Conservation (phyloP, 1,140 invertebrate genomes). For the Anadara kagoshimensis region DNA sequence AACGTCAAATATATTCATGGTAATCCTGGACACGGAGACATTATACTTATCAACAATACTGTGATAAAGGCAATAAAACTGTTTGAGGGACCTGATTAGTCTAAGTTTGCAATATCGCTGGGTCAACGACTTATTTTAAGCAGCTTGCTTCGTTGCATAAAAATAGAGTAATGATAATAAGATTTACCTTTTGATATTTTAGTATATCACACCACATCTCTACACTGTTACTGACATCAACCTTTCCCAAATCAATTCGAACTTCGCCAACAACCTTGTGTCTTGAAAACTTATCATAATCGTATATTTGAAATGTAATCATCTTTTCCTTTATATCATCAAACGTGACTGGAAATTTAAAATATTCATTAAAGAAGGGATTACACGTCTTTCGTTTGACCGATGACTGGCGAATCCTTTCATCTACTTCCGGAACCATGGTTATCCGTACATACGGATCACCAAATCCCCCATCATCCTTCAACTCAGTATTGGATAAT, state of each 20-base stretch:
- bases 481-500: conserved; percentile 82
- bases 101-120: no score
- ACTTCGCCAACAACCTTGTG: conserved; percentile 92
- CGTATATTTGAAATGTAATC: conserved; percentile 89
- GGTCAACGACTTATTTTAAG: no score
- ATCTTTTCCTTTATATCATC: conserved; percentile 83
- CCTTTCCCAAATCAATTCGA: conserved; percentile 77
- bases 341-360: conserved; percentile 80
- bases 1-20: no score
- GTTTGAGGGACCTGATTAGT: no score
- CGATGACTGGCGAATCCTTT: conserved; percentile 85
- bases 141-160: no score
- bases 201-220: conserved; percentile 87
- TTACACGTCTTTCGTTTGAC: conserved; percentile 77
- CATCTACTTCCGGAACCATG: conserved; percentile 86
- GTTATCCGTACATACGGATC: conserved; percentile 88
- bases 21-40: no score
- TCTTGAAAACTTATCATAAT: conserved; percentile 91
- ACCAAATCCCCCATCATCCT: conserved; percentile 83
- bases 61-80: no score
- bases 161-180: neutral
- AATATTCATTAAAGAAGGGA: conserved; percentile 79
- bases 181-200: conserved; percentile 58
- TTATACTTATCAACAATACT: no score
- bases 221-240: conserved; percentile 79